Evolutionary conservation across 2,113 vertebrate genomes (phyloP).

Genomic region (Leucopsar rothschildi): DNA sequence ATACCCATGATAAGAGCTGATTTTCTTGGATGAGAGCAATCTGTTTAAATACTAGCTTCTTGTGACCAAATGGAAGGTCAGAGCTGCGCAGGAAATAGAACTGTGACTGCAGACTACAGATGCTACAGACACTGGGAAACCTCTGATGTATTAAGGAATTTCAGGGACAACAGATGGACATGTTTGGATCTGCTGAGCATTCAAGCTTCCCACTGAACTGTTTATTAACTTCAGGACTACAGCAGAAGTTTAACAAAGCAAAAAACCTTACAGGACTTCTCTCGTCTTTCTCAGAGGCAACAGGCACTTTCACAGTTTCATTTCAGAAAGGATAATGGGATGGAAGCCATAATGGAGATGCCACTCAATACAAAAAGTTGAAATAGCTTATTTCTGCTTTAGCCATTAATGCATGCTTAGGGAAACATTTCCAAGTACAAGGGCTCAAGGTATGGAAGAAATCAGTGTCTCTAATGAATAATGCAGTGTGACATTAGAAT

Average conservation of each 20-base stretch:
- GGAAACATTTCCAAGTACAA: background rate
- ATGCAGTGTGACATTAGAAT: background rate
- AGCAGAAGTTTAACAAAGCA: background rate
- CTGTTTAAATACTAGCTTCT: slow-evolving; percentile 2
- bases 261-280: background rate
- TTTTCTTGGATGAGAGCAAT: background rate
- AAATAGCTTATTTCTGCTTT: background rate
- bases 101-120: slow-evolving; percentile 36
- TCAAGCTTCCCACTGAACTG: background rate
- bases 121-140: slow-evolving; percentile 53
- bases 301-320: background rate
- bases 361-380: background rate
- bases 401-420: background rate
- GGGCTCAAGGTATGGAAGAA: background rate
- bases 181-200: slow-evolving; percentile 27
- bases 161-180: slow-evolving; percentile 53
- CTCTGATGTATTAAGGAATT: slow-evolving; percentile 36
- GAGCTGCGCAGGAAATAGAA: slow-evolving; percentile 24
- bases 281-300: background rate
- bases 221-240: slow-evolving; percentile 25
- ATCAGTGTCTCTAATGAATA: background rate
- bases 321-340: background rate
- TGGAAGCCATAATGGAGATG: background rate
- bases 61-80: slow-evolving; percentile 3
- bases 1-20: background rate